Evolutionary conservation across 2,888 invertebrate species (phyloP), one percentile per base, ranked within the genome.

Genomic region (Apodemia zela): DNA sequence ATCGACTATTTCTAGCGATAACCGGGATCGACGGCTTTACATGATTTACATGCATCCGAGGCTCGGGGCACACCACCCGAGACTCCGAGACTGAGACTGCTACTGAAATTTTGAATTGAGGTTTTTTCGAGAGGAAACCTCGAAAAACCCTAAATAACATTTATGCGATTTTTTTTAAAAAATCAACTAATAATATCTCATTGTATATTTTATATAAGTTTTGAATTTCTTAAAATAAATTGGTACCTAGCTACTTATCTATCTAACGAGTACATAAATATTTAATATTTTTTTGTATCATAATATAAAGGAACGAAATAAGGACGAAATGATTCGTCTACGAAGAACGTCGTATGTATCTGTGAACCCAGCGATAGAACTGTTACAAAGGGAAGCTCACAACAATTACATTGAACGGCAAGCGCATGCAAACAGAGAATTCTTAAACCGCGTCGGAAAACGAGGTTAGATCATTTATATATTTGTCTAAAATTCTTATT

Each of bases 371-470:
- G 84, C 89, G 0, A 80, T 84, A 62, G 89, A 89, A 49, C 66
- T 82, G 42, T 75, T 89, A 63, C 85, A 87, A 70, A 74, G 81
- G 63, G 79, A 76, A 29, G 84, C 81, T n/a, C 77, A 77, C 74
- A 78, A 82, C 73, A 78, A 78, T 74, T 82, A 76, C 67, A 66
- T 82, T 67, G 82, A 76, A 63, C 75, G 78, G 35, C 75, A 85
- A 18, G 83, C 80, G 2, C 80, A 82, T 61, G 78, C 78, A 64
- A 89, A 89, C 77, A 74, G 89, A 65, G 73, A 79, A 64, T 80
- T 75, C 71, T 78, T 89, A 62, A 81, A 89, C 73, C 78, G 79
- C 64, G 75, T 89, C 62, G 89, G 89, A 38, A 89, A 89, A 75
- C 75, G 89, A 85, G 88, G 89, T 89, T 73, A 82, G 87, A 64